These are phyloP conservation scores for Cygnus olor DNA, from an alignment of 2,797 vertebrate genomes.

Conservation along the genomic window DNA sequence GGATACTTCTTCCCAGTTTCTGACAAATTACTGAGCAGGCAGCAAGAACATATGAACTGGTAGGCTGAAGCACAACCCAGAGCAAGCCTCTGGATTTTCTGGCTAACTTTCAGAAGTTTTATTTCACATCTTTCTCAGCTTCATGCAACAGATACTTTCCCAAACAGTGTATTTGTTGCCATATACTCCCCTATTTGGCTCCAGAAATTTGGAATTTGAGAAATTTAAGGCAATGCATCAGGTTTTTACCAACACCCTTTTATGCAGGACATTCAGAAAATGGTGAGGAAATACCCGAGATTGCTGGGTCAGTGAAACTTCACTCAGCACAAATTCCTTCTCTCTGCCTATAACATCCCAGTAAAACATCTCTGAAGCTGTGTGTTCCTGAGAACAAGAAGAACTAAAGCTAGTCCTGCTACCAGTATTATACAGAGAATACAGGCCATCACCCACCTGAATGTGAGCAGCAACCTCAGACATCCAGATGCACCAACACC, in stretches of 20 bases:
- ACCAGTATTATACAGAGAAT: neutral
- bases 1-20: conserved; percentile 35
- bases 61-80: neutral
- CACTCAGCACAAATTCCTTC: neutral
- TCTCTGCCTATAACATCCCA: neutral
- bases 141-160: neutral
- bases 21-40: conserved; percentile 3
- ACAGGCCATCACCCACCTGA: neutral
- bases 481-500: fast-evolving
- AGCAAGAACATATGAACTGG: neutral
- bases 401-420: neutral
- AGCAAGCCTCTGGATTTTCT: neutral
- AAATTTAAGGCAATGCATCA: neutral
- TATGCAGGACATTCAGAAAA: neutral
- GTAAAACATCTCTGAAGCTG: neutral
- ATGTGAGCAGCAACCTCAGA: neutral
- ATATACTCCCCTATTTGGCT: neutral
- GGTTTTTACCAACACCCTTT: neutral
- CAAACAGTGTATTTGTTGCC: neutral
- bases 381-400: neutral
- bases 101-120: neutral
- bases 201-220: neutral
- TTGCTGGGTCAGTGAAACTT: neutral
- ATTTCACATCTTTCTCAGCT: neutral
- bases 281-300: neutral